Evolutionary conservation across 2,797 vertebrate species (phyloP).

Genomic region (Protosalanx chinensis): DNA sequence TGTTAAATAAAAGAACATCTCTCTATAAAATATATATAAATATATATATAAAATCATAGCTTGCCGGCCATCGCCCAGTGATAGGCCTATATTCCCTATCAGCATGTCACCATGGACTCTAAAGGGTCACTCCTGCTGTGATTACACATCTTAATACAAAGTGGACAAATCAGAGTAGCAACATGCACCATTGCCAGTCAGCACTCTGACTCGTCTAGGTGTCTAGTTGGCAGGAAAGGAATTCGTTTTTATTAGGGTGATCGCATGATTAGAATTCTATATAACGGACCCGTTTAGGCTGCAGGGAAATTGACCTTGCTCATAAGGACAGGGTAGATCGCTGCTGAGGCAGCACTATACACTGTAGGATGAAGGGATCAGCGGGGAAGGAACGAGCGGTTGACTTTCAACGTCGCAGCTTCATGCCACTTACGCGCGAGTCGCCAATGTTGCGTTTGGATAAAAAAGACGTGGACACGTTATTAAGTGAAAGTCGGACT

Average conservation of each 20-base stretch:
- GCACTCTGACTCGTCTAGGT: no score
- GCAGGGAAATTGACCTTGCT: constrained; percentile 62
- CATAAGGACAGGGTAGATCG: constrained; percentile 45
- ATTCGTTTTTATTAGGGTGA: constrained; percentile 1
- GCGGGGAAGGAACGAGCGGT: constrained; percentile 6
- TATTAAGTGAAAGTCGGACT: background rate
- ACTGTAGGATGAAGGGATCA: constrained; percentile 29
- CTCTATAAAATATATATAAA: no score
- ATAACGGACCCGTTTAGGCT: constrained; percentile 53
- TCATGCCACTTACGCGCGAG: constrained; percentile 4
- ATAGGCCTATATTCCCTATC: no score
- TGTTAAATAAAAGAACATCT: no score
- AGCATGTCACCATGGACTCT: no score
- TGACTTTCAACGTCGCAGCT: constrained; percentile 26
- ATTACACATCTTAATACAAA: no score
- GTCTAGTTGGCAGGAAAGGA: no score
- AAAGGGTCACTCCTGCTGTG: no score
- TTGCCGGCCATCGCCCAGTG: no score
- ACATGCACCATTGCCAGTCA: no score
- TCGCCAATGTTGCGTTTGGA: constrained; percentile 6
- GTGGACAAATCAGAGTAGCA: no score
- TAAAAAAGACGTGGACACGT: background rate
- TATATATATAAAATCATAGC: no score
- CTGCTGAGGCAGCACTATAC: constrained; percentile 64
- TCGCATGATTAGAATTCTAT: constrained; percentile 33